phyloP scores from a whole-genome alignment of 1,140 invertebrate genomes.

The Pentalonia nigronervosa region DNA sequence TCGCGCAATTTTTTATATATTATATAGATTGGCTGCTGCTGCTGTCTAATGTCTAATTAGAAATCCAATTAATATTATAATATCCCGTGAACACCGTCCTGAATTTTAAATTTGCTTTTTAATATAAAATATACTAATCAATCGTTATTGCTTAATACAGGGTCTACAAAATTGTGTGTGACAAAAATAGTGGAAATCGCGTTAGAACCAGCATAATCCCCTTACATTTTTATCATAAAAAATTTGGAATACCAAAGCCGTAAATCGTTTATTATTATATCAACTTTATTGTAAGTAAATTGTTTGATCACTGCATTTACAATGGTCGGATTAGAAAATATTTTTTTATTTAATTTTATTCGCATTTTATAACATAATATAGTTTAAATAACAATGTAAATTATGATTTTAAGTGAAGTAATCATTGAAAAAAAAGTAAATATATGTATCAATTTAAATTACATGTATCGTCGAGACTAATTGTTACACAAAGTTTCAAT shows the following conservation, averaged over 20 bases:
- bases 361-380: not conserved
- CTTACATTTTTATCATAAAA: too few species aligned
- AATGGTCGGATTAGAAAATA: too few species aligned
- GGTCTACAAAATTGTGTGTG: not conserved
- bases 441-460: not conserved
- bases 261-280: not conserved
- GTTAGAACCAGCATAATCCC: too few species aligned
- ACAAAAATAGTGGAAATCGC: not conserved
- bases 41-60: not conserved
- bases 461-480: too few species aligned
- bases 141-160: not conserved
- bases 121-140: not conserved
- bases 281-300: not conserved
- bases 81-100: not conserved
- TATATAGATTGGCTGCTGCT: not conserved
- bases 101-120: not conserved
- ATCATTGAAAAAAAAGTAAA: not conserved
- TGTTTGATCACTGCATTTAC: too few species aligned
- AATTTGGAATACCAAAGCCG: not conserved
- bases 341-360: too few species aligned
- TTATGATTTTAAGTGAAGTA: not conserved
- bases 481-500: too few species aligned
- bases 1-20: not conserved
- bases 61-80: not conserved
- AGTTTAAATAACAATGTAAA: not conserved